Base-by-base conservation (phyloP, 1,140 invertebrate species). In the Anastatus disparis region DNA sequence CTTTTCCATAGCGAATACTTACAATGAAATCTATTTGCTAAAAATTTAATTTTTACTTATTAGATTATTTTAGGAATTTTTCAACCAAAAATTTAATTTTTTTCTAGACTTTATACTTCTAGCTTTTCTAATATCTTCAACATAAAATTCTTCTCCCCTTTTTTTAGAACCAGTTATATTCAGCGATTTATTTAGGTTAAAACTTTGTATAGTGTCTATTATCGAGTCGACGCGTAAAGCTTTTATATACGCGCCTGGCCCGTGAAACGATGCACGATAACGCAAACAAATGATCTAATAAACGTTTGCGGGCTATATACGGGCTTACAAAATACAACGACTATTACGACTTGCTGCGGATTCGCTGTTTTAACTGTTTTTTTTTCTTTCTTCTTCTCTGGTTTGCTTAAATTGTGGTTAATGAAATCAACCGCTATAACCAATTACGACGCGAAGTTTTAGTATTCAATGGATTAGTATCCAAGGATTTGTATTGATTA, bases 251-350 rank as follows among this genome's bases (percentile, higher is more conserved):
- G 46, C 9, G 22, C 48, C 26, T 35, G 22, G 20, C 29, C n/a
- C 26, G 15, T 4, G 40, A 56, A 55, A 66, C 63, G 38, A 66
- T 38, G 46, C 44, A 31, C 20, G 66, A 50, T 68, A 59, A 68
- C 46, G 66, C 31, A 50, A 68, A 68, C 59, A 59, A 59, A 59
- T 68, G 42, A 59, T 55, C 44, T 52, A 59, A 59, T 68, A 68
- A 68, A 52, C 17, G 20, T n/a, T 7, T n/a, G n/a, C n/a, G n/a
- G n/a, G n/a, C n/a, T n/a, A n/a, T n/a, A n/a, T n/a, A n/a, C n/a
- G 35, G 29, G 40, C 40, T 58, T 58, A 58, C 40, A n/a, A 27
- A 55, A 66, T n/a, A n/a, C 24, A 22, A 0, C 15, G 20, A 56
- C 29, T 38, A 66, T 66, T 56, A 56, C 27, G 17, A 48, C 27